Percentiles rank a stretch among this genome's conserved stretches.
These are phyloP conservation scores for Periparus ater DNA, from an alignment of 2,797 vertebrate species.

Conservation along the genomic window DNA sequence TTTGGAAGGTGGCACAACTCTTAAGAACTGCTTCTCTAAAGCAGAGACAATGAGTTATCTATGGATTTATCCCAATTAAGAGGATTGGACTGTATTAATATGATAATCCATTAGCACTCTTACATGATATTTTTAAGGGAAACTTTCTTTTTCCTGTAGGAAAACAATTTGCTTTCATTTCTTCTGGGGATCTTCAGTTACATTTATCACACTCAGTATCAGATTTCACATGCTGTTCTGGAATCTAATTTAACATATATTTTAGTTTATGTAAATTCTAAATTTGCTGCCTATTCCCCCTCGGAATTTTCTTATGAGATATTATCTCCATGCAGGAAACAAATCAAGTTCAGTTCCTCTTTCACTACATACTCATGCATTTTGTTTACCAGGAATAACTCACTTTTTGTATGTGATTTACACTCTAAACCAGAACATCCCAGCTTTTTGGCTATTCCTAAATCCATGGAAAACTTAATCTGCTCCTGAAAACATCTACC, in stretches of 20 bases:
- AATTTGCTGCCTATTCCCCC: background rate
- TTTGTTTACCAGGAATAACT: background rate
- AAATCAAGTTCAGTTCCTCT: background rate
- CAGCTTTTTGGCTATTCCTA: background rate
- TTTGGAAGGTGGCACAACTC: fast-evolving
- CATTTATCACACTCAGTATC: background rate
- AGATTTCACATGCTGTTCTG: background rate
- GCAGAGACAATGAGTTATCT: background rate
- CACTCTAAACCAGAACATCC: background rate
- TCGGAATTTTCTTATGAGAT: background rate
- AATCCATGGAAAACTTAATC: background rate
- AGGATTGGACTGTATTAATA: background rate
- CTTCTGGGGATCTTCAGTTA: background rate
- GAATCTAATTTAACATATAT: background rate
- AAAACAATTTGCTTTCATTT: background rate
- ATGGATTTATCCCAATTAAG: background rate
- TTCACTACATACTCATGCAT: background rate
- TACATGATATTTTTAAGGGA: background rate
- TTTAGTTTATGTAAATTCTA: background rate
- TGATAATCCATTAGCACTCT: background rate
- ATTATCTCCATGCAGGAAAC: background rate
- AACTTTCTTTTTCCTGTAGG: background rate
- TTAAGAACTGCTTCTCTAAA: background rate
- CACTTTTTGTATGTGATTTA: background rate
- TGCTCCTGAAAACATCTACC: background rate